Conservation (phyloP, 2,888 invertebrate species). For the Tenthredo notha region DNA sequence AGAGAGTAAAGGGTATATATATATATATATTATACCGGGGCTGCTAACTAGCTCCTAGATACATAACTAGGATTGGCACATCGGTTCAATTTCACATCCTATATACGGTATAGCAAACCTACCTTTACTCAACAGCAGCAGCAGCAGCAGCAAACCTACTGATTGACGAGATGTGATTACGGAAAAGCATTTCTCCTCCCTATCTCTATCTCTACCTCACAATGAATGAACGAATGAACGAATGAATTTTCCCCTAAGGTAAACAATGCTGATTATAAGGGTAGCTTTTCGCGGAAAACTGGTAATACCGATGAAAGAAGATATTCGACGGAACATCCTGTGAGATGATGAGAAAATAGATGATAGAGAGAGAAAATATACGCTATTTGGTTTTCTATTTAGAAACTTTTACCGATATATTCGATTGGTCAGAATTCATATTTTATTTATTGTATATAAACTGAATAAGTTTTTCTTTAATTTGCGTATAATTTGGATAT, state of each 20-base stretch:
- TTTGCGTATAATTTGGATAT: background rate
- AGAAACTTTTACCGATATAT: background rate
- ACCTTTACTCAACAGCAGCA: background rate
- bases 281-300: background rate
- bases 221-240: background rate
- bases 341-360: background rate
- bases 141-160: too few species aligned
- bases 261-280: slow-evolving; percentile 40
- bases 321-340: background rate
- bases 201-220: too few species aligned
- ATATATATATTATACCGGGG: background rate
- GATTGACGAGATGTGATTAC: slow-evolving; percentile 24
- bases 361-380: background rate
- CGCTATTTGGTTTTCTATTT: background rate
- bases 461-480: background rate
- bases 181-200: background rate
- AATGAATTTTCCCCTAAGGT: background rate
- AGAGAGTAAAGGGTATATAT: background rate
- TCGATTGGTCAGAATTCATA: background rate
- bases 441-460: background rate
- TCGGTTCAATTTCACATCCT: slow-evolving; percentile 7
- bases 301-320: background rate
- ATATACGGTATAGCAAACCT: background rate
- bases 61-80: slow-evolving; percentile 25
- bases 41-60: slow-evolving; percentile 16